These are phyloP conservation scores for Chloromyia formosa DNA, from an alignment of 2,888 invertebrate species.

Conservation along the genomic window DNA sequence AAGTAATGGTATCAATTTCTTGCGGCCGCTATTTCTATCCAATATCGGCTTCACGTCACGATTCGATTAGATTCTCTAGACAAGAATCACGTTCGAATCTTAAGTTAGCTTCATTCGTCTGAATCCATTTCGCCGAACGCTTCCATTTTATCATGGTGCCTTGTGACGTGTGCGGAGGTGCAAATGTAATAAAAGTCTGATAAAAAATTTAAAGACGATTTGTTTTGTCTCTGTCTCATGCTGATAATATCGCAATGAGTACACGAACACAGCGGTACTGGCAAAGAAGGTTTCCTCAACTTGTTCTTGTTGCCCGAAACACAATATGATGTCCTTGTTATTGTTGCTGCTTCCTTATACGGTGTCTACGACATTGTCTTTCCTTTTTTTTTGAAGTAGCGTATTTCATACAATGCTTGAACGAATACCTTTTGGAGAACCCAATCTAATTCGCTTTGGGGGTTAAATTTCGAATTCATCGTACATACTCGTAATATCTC, in stretches of 20 bases:
- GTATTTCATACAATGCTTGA: conserved; percentile 13
- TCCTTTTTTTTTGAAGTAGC: neutral
- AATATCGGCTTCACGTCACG: too few relatives aligned
- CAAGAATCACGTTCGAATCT: too few relatives aligned
- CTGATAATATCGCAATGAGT: conserved; percentile 33
- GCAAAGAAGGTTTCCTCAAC: neutral
- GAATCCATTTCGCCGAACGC: too few relatives aligned
- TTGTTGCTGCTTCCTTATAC: neutral
- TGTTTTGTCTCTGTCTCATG: conserved; percentile 42
- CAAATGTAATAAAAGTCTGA: conserved; percentile 45
- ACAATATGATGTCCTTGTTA: neutral
- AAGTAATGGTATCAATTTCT: too few relatives aligned
- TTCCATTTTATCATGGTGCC: neutral
- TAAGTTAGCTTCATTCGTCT: too few relatives aligned
- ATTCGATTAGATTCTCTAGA: too few relatives aligned
- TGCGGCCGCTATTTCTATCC: too few relatives aligned
- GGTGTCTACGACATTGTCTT: neutral
- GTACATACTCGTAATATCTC: conserved; percentile 43
- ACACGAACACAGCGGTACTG: neutral
- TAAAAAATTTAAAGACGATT: conserved; percentile 45
- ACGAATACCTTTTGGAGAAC: conserved; percentile 10
- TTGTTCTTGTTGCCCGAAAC: too few relatives aligned
- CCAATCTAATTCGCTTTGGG: conserved; percentile 14
- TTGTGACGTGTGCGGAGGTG: conserved; percentile 20
- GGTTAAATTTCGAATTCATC: conserved; percentile 44